Evolutionary conservation across 2,797 vertebrate genomes (phyloP).

Genomic region (Astyanax mexicanus): DNA sequence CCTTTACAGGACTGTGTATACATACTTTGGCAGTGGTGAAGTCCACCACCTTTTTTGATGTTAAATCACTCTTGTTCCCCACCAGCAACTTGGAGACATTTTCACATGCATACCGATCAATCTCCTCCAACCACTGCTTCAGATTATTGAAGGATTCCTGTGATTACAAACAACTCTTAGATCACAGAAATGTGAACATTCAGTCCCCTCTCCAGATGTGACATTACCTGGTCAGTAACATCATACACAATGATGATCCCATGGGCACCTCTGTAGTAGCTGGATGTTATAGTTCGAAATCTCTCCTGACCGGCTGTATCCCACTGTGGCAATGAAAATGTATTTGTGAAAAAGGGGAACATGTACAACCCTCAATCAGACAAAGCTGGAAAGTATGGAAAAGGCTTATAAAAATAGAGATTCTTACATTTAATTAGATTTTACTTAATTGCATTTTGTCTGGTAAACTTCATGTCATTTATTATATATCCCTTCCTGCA

Average conservation of each 20-base stretch:
- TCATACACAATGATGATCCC: constrained; percentile 73
- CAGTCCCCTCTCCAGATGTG: neutral
- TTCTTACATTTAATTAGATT: no score
- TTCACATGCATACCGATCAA: constrained; percentile 81
- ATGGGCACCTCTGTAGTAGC: constrained; percentile 73
- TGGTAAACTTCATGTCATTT: no score
- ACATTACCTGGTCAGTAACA: constrained; percentile 68
- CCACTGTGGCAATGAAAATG: constrained; percentile 67
- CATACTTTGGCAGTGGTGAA: constrained; percentile 79
- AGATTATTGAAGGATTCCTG: constrained; percentile 83
- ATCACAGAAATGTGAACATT: neutral
- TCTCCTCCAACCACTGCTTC: constrained; percentile 83
- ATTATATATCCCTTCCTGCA: no score
- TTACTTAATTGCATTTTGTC: no score
- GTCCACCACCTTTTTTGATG: constrained; percentile 81
- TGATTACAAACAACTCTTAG: neutral
- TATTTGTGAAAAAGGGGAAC: neutral
- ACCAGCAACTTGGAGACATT: constrained; percentile 81
- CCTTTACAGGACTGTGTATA: neutral
- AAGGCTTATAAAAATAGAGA: no score
- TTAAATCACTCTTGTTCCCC: constrained; percentile 83
- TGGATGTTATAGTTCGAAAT: constrained; percentile 79
- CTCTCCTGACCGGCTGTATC: constrained; percentile 83
- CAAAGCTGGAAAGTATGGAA: no score
- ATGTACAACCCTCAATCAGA: no score